These are phyloP conservation scores for Halichoerus grypus DNA, from an alignment of 2,113 vertebrate genomes.

Conservation along the genomic window DNA sequence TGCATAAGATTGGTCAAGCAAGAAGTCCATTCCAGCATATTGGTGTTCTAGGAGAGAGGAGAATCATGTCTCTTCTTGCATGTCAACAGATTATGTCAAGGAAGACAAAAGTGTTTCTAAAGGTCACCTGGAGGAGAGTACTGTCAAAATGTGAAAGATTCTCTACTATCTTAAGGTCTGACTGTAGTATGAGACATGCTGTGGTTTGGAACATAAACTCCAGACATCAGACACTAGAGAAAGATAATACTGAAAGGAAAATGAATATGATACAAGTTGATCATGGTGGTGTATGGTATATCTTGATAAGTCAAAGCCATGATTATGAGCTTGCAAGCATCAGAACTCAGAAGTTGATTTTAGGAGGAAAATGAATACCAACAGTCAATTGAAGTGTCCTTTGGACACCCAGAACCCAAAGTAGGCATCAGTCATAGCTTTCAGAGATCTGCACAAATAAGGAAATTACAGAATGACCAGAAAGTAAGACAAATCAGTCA, in stretches of 20 bases:
- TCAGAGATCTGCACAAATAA: conserved; percentile 11
- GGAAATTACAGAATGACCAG: not conserved
- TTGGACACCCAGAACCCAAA: not conserved
- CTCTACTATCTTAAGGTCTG: not conserved
- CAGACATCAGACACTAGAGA: not conserved
- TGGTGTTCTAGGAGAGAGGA: not conserved
- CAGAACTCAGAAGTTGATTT: not conserved
- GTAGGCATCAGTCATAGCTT: not conserved
- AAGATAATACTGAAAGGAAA: not conserved
- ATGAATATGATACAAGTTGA: not conserved
- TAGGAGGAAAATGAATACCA: not conserved
- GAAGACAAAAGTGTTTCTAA: conserved; percentile 49
- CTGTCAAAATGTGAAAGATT: conserved; percentile 47
- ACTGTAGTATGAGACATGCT: not conserved
- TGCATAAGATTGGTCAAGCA: not conserved
- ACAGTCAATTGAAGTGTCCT: not conserved
- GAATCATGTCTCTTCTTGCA: not conserved
- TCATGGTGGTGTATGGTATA: not conserved
- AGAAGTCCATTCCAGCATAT: not conserved
- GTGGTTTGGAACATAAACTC: not conserved
- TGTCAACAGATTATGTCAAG: conserved; percentile 35
- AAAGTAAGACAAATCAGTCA: conserved; percentile 10
- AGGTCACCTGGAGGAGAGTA: not conserved
- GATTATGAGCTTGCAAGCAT: not conserved
- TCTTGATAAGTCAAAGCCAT: not conserved